phyloP scores from a whole-genome alignment of 2,113 vertebrate genomes.

The Ptychochromis oligacanthus region DNA sequence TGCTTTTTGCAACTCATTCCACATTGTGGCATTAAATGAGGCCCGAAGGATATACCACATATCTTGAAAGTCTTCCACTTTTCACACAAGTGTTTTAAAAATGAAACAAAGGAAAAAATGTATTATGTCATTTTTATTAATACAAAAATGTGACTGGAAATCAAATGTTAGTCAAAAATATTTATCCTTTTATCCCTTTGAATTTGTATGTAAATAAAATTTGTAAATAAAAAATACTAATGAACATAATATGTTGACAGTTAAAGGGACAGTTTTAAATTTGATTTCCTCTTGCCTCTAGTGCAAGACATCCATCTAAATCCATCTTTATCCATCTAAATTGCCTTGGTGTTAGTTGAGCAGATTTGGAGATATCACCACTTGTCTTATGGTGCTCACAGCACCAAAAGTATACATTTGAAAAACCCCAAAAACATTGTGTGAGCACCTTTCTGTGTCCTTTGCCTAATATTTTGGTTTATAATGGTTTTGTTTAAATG shows the following conservation, averaged over 20 bases:
- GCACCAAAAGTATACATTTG: not conserved
- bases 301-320: not conserved
- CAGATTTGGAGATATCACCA: not conserved
- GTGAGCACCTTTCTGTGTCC: not conserved
- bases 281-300: not conserved
- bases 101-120: not conserved
- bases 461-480: not conserved
- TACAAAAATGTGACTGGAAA: not conserved
- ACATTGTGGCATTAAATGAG: not conserved
- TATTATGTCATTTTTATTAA: not conserved
- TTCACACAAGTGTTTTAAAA: not conserved
- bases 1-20: not conserved
- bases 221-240: not conserved
- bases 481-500: not conserved
- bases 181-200: not conserved
- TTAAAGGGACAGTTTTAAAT: too few relatives aligned
- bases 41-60: not conserved
- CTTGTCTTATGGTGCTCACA: not conserved
- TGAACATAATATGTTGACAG: too few relatives aligned
- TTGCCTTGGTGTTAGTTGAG: not conserved
- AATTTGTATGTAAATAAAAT: too few relatives aligned
- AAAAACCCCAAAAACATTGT: not conserved
- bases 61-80: not conserved
- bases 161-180: not conserved
- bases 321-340: not conserved